Base-by-base conservation (phyloP, 1,140 invertebrate species). In the Zaprionus nigranus region DNA sequence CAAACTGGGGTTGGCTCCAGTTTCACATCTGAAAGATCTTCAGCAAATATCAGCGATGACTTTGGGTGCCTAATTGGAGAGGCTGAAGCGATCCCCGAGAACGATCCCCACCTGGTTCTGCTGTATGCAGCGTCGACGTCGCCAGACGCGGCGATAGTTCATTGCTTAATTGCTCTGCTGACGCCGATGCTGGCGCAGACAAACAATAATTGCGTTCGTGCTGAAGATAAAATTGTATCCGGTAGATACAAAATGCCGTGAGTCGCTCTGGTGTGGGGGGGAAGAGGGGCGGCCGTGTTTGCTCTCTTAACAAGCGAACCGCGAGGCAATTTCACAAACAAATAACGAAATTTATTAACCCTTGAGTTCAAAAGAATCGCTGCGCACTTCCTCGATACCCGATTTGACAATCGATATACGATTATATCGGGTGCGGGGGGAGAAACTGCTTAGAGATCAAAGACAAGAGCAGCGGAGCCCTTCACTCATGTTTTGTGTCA, bases 161-260 rank as follows among this genome's bases (percentile, higher is more conserved):
- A 90, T 90, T 88, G 79, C 85, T 90, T 87, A 87, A 87, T 87
- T 87, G 84, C 84, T 90, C 77, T 59, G 70, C 69, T 46, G 40
- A 46, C 60, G 73, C 60, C 71, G 78, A 65, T 46, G 40, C 40
- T n/a, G 60, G n/a, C 49, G 26, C 79, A 71, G 46, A 74, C 81
- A 72, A 81, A 84, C 85, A 90, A 90, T 85, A 90, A 90, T 88
- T 88, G 84, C 80, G 69, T 81, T 87, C 77, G 81, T 67, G 81
- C 75, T 58, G 53, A 53, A 88, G 85, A 88, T 88, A 88, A 90
- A 87, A 88, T 90, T 82, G 85, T 90, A 88, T 88, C 85, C 85
- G 85, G 85, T 81, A 82, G 85, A 88, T 88, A 46, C 40, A 17
- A 90, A 84, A 76, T 69, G 81, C 78, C 30, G 9, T 0, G 30